Evolutionary conservation across 2,888 invertebrate species (phyloP).

Genomic region (Eulithis testata): DNA sequence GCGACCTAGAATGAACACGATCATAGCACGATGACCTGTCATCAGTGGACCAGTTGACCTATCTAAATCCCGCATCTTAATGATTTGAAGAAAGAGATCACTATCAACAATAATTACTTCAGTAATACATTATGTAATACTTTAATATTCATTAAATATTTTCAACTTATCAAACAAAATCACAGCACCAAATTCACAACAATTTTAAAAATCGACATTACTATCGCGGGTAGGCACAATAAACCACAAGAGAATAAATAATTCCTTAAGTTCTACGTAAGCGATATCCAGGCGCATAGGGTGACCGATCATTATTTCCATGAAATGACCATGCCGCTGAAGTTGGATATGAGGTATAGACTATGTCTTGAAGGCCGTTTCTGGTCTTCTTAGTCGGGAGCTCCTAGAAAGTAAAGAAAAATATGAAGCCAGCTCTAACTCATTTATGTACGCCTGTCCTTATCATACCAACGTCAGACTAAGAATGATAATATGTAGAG

Average conservation of each 20-base stretch:
- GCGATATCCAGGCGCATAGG: slow-evolving; percentile 40
- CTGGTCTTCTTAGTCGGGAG: slow-evolving; percentile 48
- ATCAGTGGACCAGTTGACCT: too few relatives aligned
- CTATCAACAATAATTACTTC: too few relatives aligned
- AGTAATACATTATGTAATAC: too few relatives aligned
- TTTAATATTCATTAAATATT: background rate
- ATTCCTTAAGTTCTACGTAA: slow-evolving; percentile 35
- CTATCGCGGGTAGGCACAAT: slow-evolving; percentile 32
- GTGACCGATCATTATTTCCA: slow-evolving; percentile 48
- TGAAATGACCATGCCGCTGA: slow-evolving; percentile 75
- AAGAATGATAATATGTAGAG: too few relatives aligned
- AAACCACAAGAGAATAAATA: slow-evolving; percentile 10
- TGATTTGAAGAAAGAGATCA: too few relatives aligned
- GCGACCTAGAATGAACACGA: too few relatives aligned
- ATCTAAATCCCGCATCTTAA: too few relatives aligned
- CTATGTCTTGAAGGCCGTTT: slow-evolving; percentile 76
- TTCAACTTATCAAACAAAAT: slow-evolving; percentile 11
- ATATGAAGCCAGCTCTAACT: too few relatives aligned
- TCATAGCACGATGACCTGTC: too few relatives aligned
- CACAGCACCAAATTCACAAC: slow-evolving; percentile 23
- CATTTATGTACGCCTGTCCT: too few relatives aligned
- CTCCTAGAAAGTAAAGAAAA: slow-evolving; percentile 43
- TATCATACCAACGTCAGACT: too few relatives aligned
- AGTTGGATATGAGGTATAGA: slow-evolving; percentile 63
- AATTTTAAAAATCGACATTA: slow-evolving; percentile 29